These are phyloP conservation scores for Megathymus violae DNA, from an alignment of 1,140 invertebrate genomes.

Conservation along the genomic window DNA sequence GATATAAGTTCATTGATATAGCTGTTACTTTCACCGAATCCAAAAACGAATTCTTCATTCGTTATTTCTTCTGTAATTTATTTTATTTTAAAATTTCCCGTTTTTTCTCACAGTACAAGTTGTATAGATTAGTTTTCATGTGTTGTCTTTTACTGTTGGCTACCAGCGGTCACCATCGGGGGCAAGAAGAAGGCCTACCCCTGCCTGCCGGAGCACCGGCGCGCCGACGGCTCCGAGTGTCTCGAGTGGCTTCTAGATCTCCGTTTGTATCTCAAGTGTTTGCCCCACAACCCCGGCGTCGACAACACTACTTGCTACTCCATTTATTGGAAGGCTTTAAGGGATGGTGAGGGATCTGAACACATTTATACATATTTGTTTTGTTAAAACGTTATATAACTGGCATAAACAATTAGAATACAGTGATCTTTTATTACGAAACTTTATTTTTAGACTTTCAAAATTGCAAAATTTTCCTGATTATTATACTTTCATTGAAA, in stretches of 20 bases:
- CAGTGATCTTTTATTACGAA: too few relatives aligned
- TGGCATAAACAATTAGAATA: too few relatives aligned
- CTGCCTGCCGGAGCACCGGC: conserved; percentile 87
- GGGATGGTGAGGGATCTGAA: conserved; percentile 69
- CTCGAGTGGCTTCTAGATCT: conserved; percentile 92
- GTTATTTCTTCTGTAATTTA: not conserved
- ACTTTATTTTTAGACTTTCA: too few relatives aligned
- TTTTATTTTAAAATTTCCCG: too few relatives aligned
- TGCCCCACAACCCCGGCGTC: conserved; percentile 78
- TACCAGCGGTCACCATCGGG: conserved; percentile 59
- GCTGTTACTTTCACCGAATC: too few relatives aligned
- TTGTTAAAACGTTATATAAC: conserved; percentile 13
- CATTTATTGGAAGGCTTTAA: conserved; percentile 91
- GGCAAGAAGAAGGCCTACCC: conserved; percentile 87
- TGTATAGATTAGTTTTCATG: too few relatives aligned
- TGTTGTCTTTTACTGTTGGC: conserved; percentile 15
- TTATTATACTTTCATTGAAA: too few relatives aligned
- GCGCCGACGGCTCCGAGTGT: conserved; percentile 86
- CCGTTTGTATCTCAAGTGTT: conserved; percentile 88
- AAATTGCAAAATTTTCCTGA: too few relatives aligned
- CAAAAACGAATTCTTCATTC: too few relatives aligned
- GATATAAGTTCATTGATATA: too few relatives aligned
- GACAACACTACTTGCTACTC: conserved; percentile 90
- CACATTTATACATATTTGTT: not conserved
- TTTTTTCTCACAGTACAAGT: too few relatives aligned